Conservation (phyloP, 2,797 vertebrate genomes). For the Oreonectes daqikongensis region DNA sequence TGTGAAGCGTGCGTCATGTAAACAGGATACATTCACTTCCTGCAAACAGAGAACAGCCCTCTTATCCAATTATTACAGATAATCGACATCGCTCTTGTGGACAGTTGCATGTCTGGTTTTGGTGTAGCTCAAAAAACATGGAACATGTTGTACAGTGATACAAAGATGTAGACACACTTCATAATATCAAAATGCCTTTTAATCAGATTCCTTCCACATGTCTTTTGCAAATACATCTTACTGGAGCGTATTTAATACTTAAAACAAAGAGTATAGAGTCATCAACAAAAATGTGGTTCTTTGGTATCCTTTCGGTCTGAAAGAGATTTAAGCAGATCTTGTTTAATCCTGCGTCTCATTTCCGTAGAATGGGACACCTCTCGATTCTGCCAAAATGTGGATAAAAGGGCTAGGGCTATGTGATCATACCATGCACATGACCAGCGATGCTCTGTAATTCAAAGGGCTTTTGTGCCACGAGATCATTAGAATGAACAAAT, state of each 20-base stretch:
- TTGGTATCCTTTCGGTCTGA: conserved; percentile 17
- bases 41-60: conserved; percentile 27
- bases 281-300: neutral
- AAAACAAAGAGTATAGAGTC: conserved; percentile 8
- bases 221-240: neutral
- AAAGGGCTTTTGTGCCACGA: conserved; percentile 43
- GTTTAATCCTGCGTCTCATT: conserved; percentile 40
- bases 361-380: conserved; percentile 49
- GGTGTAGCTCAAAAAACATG: neutral
- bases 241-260: neutral
- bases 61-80: conserved; percentile 43
- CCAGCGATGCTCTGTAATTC: conserved; percentile 15
- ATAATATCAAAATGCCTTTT: neutral
- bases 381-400: conserved; percentile 37
- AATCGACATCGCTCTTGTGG: conserved; percentile 31
- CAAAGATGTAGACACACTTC: neutral
- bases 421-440: conserved; percentile 37
- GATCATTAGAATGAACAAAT: conserved; percentile 36
- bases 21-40: conserved; percentile 55
- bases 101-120: neutral
- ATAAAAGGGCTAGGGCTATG: conserved; percentile 51
- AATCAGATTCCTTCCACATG: neutral
- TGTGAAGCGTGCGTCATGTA: conserved; percentile 29
- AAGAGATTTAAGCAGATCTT: conserved; percentile 18
- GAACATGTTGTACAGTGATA: neutral